Conservation (phyloP, 2,888 invertebrate genomes). For the Alloplasta piceator region DNA sequence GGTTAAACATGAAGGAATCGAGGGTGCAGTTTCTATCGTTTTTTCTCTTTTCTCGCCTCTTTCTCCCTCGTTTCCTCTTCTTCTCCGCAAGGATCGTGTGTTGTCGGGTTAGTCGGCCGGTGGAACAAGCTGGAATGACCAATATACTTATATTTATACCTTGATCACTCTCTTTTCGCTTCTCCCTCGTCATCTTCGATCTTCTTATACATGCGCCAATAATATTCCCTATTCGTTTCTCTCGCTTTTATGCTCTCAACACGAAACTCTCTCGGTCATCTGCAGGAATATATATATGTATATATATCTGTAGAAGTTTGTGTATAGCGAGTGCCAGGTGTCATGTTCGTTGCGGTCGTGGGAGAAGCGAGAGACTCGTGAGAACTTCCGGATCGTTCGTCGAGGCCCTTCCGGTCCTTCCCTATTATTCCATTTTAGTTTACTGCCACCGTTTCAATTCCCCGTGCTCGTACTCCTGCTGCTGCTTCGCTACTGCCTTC, state of each 20-base stretch:
- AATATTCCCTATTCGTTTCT: constrained; percentile 6
- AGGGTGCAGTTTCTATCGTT: constrained; percentile 4
- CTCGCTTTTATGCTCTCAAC: constrained; percentile 17
- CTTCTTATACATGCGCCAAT: constrained; percentile 1
- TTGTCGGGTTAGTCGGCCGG: constrained; percentile 58
- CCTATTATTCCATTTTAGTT: constrained; percentile 82
- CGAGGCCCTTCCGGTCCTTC: constrained; percentile 80
- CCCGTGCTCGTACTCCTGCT: constrained; percentile 47
- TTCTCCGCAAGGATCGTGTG: not conserved
- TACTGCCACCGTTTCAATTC: constrained; percentile 75
- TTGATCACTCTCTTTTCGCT: not conserved
- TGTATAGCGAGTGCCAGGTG: constrained; percentile 80
- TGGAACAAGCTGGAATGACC: constrained; percentile 70
- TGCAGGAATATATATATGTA: constrained; percentile 58
- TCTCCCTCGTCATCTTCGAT: constrained; percentile 16
- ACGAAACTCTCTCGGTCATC: constrained; percentile 69
- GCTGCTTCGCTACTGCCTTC: constrained; percentile 33
- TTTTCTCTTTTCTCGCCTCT: not conserved
- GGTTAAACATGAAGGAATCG: not conserved
- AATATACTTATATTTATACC: no score
- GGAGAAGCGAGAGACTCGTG: constrained; percentile 83
- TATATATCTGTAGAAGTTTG: constrained; percentile 17
- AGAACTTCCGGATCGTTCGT: constrained; percentile 83
- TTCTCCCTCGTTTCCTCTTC: not conserved
- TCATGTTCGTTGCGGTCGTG: constrained; percentile 82